Evolutionary conservation across 2,113 vertebrate genomes (phyloP).

Genomic region (Podarcis cretensis): DNA sequence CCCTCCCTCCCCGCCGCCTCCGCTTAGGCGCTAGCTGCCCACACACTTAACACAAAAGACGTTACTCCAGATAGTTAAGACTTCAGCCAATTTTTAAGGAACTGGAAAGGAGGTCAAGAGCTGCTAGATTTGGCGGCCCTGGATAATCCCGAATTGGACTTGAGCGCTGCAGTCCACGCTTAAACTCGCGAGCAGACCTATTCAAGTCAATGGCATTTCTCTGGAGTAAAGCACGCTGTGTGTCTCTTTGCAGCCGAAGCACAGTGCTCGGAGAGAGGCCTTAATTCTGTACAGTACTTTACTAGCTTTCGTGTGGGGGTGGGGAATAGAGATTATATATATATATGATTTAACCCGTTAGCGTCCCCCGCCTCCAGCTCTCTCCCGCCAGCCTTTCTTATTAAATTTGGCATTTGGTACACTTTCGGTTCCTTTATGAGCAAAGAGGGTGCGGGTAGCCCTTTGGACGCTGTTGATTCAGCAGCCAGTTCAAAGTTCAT

Average conservation of each 20-base stretch:
- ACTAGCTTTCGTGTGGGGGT: not conserved
- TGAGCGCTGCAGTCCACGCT: not conserved
- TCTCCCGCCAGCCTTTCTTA: not conserved
- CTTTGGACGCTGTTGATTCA: not conserved
- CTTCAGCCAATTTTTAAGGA: not conserved
- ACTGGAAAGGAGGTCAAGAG: not conserved
- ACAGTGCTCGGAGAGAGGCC: not conserved
- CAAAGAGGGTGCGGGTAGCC: not conserved
- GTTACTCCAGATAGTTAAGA: no score
- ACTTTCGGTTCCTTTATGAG: not conserved
- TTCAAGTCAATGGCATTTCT: not conserved
- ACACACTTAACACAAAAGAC: not conserved
- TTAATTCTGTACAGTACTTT: no score
- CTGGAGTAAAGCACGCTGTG: not conserved
- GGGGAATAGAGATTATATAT: no score
- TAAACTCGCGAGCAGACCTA: not conserved
- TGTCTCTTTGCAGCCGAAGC: not conserved
- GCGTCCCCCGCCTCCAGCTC: not conserved
- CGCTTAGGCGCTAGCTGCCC: rapidly evolving
- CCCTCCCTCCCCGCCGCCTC: not conserved
- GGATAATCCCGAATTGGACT: not conserved
- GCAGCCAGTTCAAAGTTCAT: not conserved
- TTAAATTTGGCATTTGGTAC: not conserved
- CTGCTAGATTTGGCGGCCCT: not conserved
- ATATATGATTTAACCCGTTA: no score